Conservation (phyloP, 2,797 vertebrate genomes). For the Fistularia tabacaria region DNA sequence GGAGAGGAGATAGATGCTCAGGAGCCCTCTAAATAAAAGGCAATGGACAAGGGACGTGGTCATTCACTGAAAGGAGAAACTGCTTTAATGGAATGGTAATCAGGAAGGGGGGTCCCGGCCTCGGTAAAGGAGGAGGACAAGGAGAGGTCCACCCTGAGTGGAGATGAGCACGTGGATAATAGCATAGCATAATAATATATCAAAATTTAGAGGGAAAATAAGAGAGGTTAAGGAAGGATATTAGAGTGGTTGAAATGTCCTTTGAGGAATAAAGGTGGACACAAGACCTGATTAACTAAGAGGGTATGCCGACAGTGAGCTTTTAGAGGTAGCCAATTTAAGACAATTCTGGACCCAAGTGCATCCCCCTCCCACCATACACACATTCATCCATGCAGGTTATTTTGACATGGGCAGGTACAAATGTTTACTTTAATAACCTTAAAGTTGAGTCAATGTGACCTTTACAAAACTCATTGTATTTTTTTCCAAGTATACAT, state of each 20-base stretch:
- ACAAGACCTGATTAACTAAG: slow-evolving; percentile 69
- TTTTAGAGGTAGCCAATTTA: slow-evolving; percentile 65
- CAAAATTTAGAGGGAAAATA: slow-evolving; percentile 75
- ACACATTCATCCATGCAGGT: slow-evolving; percentile 6
- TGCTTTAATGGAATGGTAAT: slow-evolving; percentile 76
- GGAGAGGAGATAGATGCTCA: slow-evolving; percentile 34
- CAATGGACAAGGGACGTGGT: slow-evolving; percentile 61
- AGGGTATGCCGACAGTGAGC: slow-evolving; percentile 61
- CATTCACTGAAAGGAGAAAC: slow-evolving; percentile 64
- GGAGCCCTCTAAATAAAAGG: slow-evolving; percentile 71
- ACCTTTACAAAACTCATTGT: slow-evolving; percentile 1
- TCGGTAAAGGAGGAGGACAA: slow-evolving; percentile 68
- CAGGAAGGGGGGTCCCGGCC: slow-evolving; percentile 69
- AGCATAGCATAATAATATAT: slow-evolving; percentile 75
- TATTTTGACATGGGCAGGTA: slow-evolving; percentile 18
- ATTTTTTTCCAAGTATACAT: too few relatives aligned
- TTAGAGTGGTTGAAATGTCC: slow-evolving; percentile 73
- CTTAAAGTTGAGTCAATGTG: slow-evolving; percentile 7
- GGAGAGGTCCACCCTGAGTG: slow-evolving; percentile 69
- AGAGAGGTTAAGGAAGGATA: slow-evolving; percentile 73
- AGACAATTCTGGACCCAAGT: slow-evolving; percentile 46
- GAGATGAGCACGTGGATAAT: slow-evolving; percentile 69
- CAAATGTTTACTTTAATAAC: slow-evolving; percentile 18
- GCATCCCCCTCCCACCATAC: slow-evolving; percentile 8
- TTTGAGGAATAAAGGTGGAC: slow-evolving; percentile 69